Conservation (phyloP, 2,888 invertebrate genomes). For the Pseudococcus jackbeardsleyi region DNA sequence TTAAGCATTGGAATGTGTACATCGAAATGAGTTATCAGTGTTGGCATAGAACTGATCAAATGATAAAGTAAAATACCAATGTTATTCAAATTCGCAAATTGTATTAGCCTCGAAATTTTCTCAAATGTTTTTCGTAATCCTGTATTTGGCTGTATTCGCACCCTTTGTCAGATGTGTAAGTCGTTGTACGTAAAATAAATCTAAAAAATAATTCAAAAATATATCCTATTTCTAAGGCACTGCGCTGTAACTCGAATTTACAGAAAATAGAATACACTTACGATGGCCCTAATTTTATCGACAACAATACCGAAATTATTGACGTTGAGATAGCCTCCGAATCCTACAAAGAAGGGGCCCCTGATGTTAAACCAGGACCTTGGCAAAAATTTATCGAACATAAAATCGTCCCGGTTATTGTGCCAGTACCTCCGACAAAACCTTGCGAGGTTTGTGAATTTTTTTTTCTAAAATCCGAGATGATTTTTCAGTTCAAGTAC, state of each 20-base stretch:
- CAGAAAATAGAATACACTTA: not conserved
- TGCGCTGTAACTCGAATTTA: not conserved
- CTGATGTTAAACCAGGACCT: not conserved
- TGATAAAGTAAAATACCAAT: slow-evolving; percentile 24
- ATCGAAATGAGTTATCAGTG: not conserved
- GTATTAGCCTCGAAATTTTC: not conserved
- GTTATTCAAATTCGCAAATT: not conserved
- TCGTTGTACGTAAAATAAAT: not conserved
- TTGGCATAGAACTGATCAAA: not conserved
- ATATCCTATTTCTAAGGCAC: not conserved
- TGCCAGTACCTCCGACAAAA: slow-evolving; percentile 17
- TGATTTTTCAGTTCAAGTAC: too few relatives aligned
- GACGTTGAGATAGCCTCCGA: slow-evolving; percentile 9
- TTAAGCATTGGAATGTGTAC: not conserved
- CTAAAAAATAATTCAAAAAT: not conserved
- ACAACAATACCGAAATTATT: not conserved
- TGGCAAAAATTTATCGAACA: not conserved
- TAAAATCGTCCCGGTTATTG: not conserved
- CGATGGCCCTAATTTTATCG: not conserved
- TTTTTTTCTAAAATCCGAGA: not conserved
- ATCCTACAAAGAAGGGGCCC: not conserved
- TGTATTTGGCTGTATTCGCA: not conserved
- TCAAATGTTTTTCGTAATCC: slow-evolving; percentile 6
- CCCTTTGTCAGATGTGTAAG: not conserved
- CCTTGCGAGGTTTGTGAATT: not conserved